A percentile compares a stretch with the other conserved stretches of the same genome.
Evolutionary conservation across 2,113 vertebrate species (phyloP).

Genomic region (Limnothrissa miodon): DNA sequence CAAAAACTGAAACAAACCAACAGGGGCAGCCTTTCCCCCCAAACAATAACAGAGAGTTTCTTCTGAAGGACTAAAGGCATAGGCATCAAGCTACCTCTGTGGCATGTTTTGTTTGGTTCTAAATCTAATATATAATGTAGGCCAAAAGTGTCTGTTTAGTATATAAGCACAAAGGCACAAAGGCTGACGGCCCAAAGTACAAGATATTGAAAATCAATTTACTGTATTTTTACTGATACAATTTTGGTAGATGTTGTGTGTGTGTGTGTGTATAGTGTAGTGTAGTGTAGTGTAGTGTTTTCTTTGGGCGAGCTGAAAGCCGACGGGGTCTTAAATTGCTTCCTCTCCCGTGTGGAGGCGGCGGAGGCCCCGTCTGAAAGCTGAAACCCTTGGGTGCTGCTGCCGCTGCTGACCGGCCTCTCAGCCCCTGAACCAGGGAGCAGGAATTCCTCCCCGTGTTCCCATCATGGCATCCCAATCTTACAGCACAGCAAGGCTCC

Average conservation of each 20-base stretch:
- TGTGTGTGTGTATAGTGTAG: neutral
- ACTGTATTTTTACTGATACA: neutral
- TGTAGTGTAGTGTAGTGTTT: constrained; percentile 58
- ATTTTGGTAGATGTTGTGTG: neutral
- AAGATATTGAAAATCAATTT: neutral
- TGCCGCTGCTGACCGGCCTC: neutral
- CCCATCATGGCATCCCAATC: constrained; percentile 35
- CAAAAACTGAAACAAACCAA: too few relatives aligned
- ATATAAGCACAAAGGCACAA: too few relatives aligned
- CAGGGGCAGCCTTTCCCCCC: too few relatives aligned
- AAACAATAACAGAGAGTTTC: too few relatives aligned
- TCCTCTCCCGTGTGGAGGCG: constrained; percentile 59
- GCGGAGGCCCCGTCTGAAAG: neutral
- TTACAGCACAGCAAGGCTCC: neutral
- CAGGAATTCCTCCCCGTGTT: constrained; percentile 52
- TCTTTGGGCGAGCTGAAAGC: constrained; percentile 58
- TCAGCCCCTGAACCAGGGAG: neutral
- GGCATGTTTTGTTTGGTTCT: too few relatives aligned
- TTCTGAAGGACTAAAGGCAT: too few relatives aligned
- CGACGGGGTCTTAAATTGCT: constrained; percentile 72
- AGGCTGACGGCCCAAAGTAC: too few relatives aligned
- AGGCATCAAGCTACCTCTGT: too few relatives aligned
- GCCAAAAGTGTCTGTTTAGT: too few relatives aligned
- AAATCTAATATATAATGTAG: too few relatives aligned
- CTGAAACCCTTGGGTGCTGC: neutral